phyloP scores from a whole-genome alignment of 2,888 invertebrate genomes.

The Cosmopolites sordidus region DNA sequence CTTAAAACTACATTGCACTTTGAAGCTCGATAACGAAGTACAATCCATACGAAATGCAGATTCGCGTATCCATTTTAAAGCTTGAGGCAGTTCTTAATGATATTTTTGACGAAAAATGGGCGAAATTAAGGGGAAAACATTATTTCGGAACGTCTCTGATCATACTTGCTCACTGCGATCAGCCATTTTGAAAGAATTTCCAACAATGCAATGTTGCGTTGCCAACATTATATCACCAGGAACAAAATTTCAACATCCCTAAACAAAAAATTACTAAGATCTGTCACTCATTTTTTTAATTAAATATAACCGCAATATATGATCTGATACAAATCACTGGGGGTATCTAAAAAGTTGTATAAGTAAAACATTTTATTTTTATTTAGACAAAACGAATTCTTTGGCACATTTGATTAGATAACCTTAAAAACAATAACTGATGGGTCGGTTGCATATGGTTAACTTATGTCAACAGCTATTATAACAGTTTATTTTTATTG shows the following conservation, averaged over 20 bases:
- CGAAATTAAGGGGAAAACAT: conserved; percentile 38
- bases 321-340: no score
- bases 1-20: conserved; percentile 36
- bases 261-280: neutral
- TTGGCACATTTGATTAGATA: no score
- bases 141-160: conserved; percentile 39
- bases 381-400: no score
- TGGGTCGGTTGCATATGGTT: no score
- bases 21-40: conserved; percentile 27
- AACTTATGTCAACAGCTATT: no score
- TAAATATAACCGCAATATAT: no score
- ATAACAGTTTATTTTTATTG: no score
- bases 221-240: conserved; percentile 63
- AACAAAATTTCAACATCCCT: neutral
- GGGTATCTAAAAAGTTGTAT: no score
- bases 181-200: conserved; percentile 47
- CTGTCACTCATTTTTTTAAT: no score
- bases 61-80: conserved; percentile 15
- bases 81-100: conserved; percentile 14
- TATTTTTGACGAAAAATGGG: conserved; percentile 16
- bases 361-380: no score
- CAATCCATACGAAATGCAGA: conserved; percentile 21
- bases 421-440: no score
- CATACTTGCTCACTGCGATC: conserved; percentile 41
- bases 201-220: conserved; percentile 41